Conservation (phyloP, 1,140 invertebrate genomes). For the Atopsyche davidsoni region DNA sequence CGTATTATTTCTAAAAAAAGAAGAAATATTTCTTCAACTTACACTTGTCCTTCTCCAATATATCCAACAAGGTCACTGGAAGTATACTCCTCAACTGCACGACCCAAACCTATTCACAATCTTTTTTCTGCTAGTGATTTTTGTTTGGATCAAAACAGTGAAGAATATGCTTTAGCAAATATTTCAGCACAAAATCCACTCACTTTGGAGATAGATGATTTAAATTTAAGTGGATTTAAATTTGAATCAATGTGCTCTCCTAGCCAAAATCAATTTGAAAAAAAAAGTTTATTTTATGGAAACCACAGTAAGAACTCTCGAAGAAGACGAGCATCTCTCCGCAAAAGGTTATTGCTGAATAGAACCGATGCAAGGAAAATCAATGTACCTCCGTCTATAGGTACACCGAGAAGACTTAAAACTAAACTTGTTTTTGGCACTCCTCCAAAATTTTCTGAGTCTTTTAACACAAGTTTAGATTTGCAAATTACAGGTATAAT, state of each 20-base stretch:
- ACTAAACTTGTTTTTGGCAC: not conserved
- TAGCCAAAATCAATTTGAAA: too few relatives aligned
- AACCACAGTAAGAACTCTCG: slow-evolving; percentile 8
- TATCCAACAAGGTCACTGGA: too few relatives aligned
- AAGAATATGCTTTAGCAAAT: slow-evolving; percentile 21
- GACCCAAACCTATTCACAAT: not conserved
- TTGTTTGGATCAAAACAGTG: slow-evolving; percentile 5
- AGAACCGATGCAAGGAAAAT: not conserved
- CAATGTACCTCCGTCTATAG: not conserved
- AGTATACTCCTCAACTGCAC: too few relatives aligned
- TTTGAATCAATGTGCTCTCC: too few relatives aligned
- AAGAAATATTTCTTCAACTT: not conserved
- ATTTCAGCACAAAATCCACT: slow-evolving; percentile 12
- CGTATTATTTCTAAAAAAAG: slow-evolving; percentile 9
- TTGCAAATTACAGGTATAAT: slow-evolving; percentile 43
- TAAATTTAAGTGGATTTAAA: too few relatives aligned
- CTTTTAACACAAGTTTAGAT: slow-evolving; percentile 37
- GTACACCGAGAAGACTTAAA: not conserved
- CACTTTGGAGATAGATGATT: not conserved
- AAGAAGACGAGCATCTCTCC: slow-evolving; percentile 11
- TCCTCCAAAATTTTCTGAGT: not conserved
- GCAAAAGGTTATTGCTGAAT: slow-evolving; percentile 19
- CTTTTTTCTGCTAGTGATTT: slow-evolving; percentile 4
- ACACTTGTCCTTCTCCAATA: slow-evolving; percentile 5
- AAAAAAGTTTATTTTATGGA: slow-evolving; percentile 12